Base-by-base conservation (phyloP, 2,888 invertebrate species). In the Euproctis similis region DNA sequence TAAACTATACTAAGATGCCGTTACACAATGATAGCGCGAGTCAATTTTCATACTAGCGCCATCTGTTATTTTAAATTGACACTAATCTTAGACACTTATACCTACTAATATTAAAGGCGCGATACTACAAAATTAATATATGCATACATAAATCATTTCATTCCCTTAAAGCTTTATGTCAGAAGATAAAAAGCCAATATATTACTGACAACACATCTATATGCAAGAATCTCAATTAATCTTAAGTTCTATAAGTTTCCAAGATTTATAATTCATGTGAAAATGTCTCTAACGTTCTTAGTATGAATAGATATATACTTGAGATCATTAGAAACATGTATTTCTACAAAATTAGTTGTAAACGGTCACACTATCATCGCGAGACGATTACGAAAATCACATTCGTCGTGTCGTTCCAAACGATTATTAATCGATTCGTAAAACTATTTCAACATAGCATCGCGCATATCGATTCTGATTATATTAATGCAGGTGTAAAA, bases 401-500 rank as follows among this genome's bases (percentile, higher is more conserved):
- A 61, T 68, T 65, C 55, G 34, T 40, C 40, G 36, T 48, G 57
- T 55, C 67, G 45, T 52, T 50, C 39, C 26, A 17, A 46, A 37
- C 50, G 53, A 67, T 65, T 66, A 62, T 58, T 59, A 53, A 59
- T 43, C 51, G 49, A 49, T 49, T 26, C 37, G n/a, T n/a, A n/a
- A 31, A 49, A 51, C 46, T 43, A 52, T 58, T 60, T 50, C 40
- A 40, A 49, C 53, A 66, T 68, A 14, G 61, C 52, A 47, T 37
- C 34, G 57, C n/a, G n/a, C n/a, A n/a, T 61, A 69, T 69, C 57
- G 65, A 63, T 65, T 67, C 55, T 45, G 24, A 45, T 45, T 44
- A 56, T 50, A 63, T 64, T 67, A 65, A 40, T 37, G 42, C 47
- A 62, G 56, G 63, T 70, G 69, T 71, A 60, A 69, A 67, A 65